phyloP scores from a whole-genome alignment of 2,113 vertebrate species.

The Oncorhynchus clarkii region DNA sequence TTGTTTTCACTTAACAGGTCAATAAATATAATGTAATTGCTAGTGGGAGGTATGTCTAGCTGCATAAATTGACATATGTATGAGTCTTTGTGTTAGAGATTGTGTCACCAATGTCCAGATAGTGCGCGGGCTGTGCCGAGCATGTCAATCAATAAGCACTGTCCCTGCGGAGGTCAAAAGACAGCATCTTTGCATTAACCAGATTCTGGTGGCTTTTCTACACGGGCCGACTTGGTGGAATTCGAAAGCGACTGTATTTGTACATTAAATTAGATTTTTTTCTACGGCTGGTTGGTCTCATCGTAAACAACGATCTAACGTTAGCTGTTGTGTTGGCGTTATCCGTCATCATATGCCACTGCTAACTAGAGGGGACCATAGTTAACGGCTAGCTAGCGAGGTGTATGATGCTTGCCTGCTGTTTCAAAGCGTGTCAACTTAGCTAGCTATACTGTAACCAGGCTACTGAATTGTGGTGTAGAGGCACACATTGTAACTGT shows the following conservation, averaged over 20 bases:
- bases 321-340: too few relatives aligned
- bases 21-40: neutral
- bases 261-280: too few relatives aligned
- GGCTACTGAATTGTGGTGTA: slow-evolving; percentile 23
- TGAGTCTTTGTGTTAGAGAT: neutral
- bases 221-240: neutral
- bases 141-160: slow-evolving; percentile 5
- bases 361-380: neutral
- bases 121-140: neutral
- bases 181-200: neutral
- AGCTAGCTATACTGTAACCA: slow-evolving; percentile 3
- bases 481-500: too few relatives aligned
- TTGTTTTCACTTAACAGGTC: neutral
- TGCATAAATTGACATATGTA: neutral
- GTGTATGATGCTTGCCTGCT: neutral
- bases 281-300: too few relatives aligned
- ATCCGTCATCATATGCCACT: too few relatives aligned
- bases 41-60: neutral
- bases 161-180: slow-evolving; percentile 42
- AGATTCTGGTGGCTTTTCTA: neutral
- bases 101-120: neutral
- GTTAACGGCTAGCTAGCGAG: too few relatives aligned
- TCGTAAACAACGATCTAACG: too few relatives aligned
- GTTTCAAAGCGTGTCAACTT: neutral
- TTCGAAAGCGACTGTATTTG: too few relatives aligned